Evolutionary conservation across 2,113 vertebrate species (phyloP), one percentile per base, ranked within the genome.

Genomic region (Leptobrachium leishanense): DNA sequence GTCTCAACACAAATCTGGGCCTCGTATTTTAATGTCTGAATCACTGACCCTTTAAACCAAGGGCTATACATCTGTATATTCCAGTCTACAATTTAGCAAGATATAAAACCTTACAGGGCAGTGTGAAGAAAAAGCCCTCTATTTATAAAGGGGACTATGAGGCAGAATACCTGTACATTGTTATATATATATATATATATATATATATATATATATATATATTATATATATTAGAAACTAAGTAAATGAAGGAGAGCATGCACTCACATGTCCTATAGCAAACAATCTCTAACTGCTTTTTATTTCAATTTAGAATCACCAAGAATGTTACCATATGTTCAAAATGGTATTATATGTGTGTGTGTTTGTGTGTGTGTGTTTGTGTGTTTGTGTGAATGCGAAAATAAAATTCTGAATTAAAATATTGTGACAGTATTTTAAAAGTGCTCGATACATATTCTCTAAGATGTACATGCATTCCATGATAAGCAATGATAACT

Each of bases 71-170:
- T 46, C 65, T 77, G 75, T 68, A 66, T 72, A 9, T 54, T 54
- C 62, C 62, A 13, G 6, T 10, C 9, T 63, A 2, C 62, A 43
- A 44, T 74, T 62, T 13, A 3, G 10, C 4, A 7, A 9, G 6
- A 10, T 59, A n/a, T 59, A 73, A 11, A 73, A 73, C 20, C 59
- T 39, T 4, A 12, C 40, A 75, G 73, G 43, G 46, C 62, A 75
- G 46, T 65, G 62, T 65, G 20, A 50, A 15, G 9, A 43, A 65
- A 44, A 64, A 64, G 9, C 72, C 57, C 41, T 75, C 31, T 42
- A 72, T 1, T 3, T 12, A 40, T 72, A 39, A 2, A 72, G 7
- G 31, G 41, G 2, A 57, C 70, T 50, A 31, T 50, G 4, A 50
- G 8, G 8, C 46, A 42, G 5, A 39, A 54, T 53, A 31, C 11